A percentile compares a stretch with the other conserved stretches of the same genome.
Evolutionary conservation across 2,888 invertebrate species (phyloP).

Genomic region (Sphaeridia pumilis): DNA sequence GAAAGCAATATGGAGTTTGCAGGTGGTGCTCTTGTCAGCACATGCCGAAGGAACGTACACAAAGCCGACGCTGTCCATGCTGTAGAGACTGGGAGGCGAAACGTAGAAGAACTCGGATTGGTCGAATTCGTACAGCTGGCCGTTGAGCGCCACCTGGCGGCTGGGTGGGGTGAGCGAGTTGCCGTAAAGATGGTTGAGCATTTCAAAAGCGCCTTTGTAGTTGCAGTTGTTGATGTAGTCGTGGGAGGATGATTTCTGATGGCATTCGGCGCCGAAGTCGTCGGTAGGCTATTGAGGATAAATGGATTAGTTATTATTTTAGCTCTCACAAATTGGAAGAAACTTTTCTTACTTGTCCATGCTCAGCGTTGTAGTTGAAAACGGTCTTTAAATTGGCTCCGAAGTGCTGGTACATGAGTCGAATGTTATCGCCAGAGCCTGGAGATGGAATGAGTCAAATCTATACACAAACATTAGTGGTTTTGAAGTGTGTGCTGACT

Average conservation of each 20-base stretch:
- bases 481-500: not conserved
- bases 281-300: conserved; percentile 34
- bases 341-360: conserved; percentile 28
- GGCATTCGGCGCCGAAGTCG: conserved; percentile 36
- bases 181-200: conserved; percentile 37
- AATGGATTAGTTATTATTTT: not conserved
- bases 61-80: conserved; percentile 29
- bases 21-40: conserved; percentile 17
- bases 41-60: conserved; percentile 33
- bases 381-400: conserved; percentile 22
- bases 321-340: no score
- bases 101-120: conserved; percentile 29
- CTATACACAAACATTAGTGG: no score
- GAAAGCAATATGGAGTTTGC: conserved; percentile 30
- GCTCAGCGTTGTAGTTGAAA: conserved; percentile 21
- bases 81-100: conserved; percentile 20
- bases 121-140: conserved; percentile 29
- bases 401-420: conserved; percentile 25
- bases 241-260: conserved; percentile 12
- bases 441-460: not conserved
- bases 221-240: conserved; percentile 37
- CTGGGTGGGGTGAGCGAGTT: conserved; percentile 25
- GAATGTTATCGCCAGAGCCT: conserved; percentile 25
- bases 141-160: conserved; percentile 13
- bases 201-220: conserved; percentile 37